Evolutionary conservation across 2,113 vertebrate genomes (phyloP).

Genomic region (Halichoeres trimaculatus): DNA sequence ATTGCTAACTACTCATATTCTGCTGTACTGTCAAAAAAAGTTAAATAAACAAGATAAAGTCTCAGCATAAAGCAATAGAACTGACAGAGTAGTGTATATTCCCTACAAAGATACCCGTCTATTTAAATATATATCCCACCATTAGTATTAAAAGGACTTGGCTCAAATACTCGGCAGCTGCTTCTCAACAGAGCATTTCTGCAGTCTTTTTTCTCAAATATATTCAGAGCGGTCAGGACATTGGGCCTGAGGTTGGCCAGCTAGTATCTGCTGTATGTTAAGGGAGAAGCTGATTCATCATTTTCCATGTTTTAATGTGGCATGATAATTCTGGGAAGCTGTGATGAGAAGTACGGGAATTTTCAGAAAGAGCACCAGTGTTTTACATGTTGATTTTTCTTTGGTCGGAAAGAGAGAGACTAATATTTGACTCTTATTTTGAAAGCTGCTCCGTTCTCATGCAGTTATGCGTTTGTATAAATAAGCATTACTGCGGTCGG

Average conservation of each 20-base stretch:
- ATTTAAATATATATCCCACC: neutral
- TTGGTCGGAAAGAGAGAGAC: slow-evolving; percentile 71
- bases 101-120: neutral
- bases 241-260: slow-evolving; percentile 57
- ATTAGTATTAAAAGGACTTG: neutral
- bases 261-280: slow-evolving; percentile 71
- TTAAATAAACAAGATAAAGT: neutral
- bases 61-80: too few relatives aligned
- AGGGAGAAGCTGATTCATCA: slow-evolving; percentile 75
- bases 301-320: slow-evolving; percentile 81
- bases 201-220: slow-evolving; percentile 39
- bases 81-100: neutral
- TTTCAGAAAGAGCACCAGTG: slow-evolving; percentile 73
- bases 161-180: slow-evolving; percentile 26
- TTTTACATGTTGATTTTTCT: slow-evolving; percentile 77
- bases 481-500: slow-evolving; percentile 71
- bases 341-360: slow-evolving; percentile 72
- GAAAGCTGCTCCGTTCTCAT: slow-evolving; percentile 67
- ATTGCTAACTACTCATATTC: neutral
- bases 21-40: neutral
- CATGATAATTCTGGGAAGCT: slow-evolving; percentile 78
- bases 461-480: slow-evolving; percentile 69
- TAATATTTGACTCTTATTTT: slow-evolving; percentile 76
- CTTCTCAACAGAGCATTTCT: slow-evolving; percentile 36
- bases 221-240: slow-evolving; percentile 57